Evolutionary conservation across 2,113 vertebrate genomes (phyloP), one percentile per base, ranked within the genome.

Genomic region (Scolopax mira): DNA sequence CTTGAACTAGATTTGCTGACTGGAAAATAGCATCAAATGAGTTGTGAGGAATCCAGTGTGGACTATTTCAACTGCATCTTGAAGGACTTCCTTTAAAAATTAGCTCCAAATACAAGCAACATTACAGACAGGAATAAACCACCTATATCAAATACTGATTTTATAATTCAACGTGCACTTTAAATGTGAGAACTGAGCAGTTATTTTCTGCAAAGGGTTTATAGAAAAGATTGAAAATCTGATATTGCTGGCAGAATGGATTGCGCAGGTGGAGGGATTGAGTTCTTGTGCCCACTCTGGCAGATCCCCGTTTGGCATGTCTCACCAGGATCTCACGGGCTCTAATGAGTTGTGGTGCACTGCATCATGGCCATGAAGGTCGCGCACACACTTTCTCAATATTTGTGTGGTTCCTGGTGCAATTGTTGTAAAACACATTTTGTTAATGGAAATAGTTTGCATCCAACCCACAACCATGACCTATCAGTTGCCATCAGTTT

Each of bases 1-100:
- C 88, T 74, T 90, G 85, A 96, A 91, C 91, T 55, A 83, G 71
- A 93, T 62, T 46, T 88, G 78, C 66, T 85, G 73, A 73, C 81
- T 91, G 85, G 71, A 79, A 96, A 81, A 82, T 7, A 39, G 31
- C 81, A 89, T 73, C 78, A 77, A 91, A 87, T 77, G 54, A 58
- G 30, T 92, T 92, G 41, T 77, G 66, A 91, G 70, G 77, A 96
- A 93, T 55, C 46, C 82, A 85, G 33, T 10, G 55, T 1, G 7
- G 41, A 9, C 25, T 77, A 46, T 62, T 93, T 72, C 48, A 74
- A 84, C 17, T 33, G 37, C 62, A n/a, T 58, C 28, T 73, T 58
- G 62, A 93, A 91, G 85, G 37, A 61, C 4, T 73, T 28, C 14
- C 30, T 83, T 62, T 44, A 71, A 90, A 92, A 93, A 74, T 57